Evolutionary conservation across 2,113 vertebrate species (phyloP).

Genomic region (Heloderma charlesbogerti): DNA sequence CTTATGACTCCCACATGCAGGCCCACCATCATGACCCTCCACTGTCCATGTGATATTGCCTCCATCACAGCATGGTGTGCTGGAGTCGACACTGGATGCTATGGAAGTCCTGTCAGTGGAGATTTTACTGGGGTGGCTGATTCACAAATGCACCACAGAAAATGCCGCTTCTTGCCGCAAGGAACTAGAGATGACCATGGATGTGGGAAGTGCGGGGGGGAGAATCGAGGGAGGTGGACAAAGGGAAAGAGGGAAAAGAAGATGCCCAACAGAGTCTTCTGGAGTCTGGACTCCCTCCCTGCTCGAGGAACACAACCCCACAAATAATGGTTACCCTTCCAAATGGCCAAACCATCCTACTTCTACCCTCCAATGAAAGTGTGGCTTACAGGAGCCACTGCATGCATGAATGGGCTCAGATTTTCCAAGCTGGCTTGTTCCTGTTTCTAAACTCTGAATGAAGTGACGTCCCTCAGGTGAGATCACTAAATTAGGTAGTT

Average conservation of each 20-base stretch:
- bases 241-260: neutral
- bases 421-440: slow-evolving; percentile 19
- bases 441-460: slow-evolving; percentile 39
- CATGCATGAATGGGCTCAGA: slow-evolving; percentile 35
- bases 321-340: neutral
- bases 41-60: no score
- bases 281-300: neutral
- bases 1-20: no score
- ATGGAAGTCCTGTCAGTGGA: neutral
- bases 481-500: slow-evolving; percentile 41
- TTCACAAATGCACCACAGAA: neutral
- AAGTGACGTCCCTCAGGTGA: slow-evolving; percentile 37
- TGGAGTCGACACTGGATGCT: neutral
- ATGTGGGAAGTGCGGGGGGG: neutral
- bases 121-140: neutral
- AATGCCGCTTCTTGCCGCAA: no score
- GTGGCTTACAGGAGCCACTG: neutral
- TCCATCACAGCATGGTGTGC: neutral
- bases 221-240: neutral
- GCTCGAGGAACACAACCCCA: neutral
- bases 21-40: no score
- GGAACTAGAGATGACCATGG: no score
- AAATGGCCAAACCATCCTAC: neutral
- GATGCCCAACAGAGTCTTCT: neutral
- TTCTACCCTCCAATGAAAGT: neutral